Evolutionary conservation across 2,888 invertebrate species (phyloP), one percentile per base, ranked within the genome.

Genomic region (Limulus polyphemus): DNA sequence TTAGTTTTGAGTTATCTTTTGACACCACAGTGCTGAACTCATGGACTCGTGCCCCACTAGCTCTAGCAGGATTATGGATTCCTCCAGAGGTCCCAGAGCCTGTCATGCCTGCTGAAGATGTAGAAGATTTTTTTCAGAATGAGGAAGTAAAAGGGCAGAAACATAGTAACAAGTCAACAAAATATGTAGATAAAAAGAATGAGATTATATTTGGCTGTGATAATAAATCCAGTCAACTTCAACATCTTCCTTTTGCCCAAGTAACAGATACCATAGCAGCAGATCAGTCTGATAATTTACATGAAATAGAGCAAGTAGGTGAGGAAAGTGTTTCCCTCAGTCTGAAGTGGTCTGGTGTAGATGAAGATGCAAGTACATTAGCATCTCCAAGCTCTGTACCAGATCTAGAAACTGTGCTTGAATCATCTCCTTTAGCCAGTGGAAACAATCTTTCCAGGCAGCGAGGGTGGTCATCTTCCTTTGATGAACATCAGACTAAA

Each of bases 61-160:
- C 88, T 73, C 77, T 92, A 71, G 87, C 91, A 13, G 93, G 92
- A 7, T 80, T 90, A 59, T 90, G 90, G 88, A 83, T 86, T 2
- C 87, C 89, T 11, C 60, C 64, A 49, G 61, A 48, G 7, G 61
- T 64, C 12, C 62, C 65, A n/a, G 65, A 67, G 49, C 68, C 69
- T 46, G 70, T 70, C 1, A 64, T 68, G 61, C 64, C 67, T 11
- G 70, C 69, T 12, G 65, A 67, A 5, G 70, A 69, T 62, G 70
- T 69, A 1, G 63, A 69, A 51, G 67, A 69, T 49, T 65, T 67
- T 55, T 68, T 70, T 54, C 54, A 54, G 12, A 11, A 14, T 11
- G 11, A n/a, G 14, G 54, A 54, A 54, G n/a, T 12, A 54, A 54
- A 32, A 32, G 32, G 1, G 32, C 32, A 32, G 32, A 32, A 32